Conservation (phyloP, 2,113 vertebrate genomes). For the Tragelaphus strepsiceros region DNA sequence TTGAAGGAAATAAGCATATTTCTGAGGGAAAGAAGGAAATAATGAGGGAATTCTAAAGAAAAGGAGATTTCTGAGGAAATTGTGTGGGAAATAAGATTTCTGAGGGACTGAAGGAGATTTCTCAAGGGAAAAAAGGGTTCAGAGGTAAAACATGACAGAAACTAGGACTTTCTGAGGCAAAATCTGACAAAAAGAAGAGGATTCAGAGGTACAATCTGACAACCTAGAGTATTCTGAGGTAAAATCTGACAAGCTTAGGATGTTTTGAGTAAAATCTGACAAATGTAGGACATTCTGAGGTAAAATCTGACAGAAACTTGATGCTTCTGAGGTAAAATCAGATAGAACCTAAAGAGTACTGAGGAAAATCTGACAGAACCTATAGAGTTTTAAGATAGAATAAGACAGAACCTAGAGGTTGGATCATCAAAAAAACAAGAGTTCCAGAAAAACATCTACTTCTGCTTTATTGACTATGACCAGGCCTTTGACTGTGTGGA, state of each 20-base stretch:
- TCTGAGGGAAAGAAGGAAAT: background rate
- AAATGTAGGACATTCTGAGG: background rate
- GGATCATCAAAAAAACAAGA: background rate
- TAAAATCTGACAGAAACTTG: background rate
- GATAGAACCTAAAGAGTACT: background rate
- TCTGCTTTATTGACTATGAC: background rate
- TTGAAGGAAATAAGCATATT: background rate
- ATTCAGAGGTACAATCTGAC: background rate
- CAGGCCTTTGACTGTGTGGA: background rate
- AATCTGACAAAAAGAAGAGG: background rate
- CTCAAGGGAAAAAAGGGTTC: background rate
- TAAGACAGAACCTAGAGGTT: background rate
- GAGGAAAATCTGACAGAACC: background rate
- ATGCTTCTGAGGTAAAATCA: background rate
- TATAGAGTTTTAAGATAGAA: background rate
- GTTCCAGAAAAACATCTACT: background rate
- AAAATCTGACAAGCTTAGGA: background rate
- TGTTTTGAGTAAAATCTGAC: background rate
- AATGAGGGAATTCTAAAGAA: background rate
- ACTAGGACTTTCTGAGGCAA: background rate
- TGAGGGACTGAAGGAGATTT: background rate
- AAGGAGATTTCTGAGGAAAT: background rate
- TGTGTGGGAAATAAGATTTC: background rate
- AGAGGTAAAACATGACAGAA: background rate
- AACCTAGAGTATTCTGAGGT: background rate